Evolutionary conservation across 1,140 invertebrate genomes (phyloP).

Genomic region (Bombus waltoni): DNA sequence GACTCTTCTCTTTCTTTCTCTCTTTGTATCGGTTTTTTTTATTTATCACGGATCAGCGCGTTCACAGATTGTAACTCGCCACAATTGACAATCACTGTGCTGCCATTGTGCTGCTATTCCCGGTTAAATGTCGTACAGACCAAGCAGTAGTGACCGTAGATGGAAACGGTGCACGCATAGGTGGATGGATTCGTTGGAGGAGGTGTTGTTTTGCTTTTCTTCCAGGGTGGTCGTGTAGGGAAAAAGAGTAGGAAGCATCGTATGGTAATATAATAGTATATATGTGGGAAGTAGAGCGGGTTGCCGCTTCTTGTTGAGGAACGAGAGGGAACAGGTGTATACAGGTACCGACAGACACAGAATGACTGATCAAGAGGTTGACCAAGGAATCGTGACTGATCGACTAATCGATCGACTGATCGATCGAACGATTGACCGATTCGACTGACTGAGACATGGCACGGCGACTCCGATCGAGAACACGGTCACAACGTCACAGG

Average conservation of each 20-base stretch:
- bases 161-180: slow-evolving; percentile 16
- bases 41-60: neutral
- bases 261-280: neutral
- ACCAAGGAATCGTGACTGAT: slow-evolving; percentile 65
- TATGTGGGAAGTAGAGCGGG: slow-evolving; percentile 29
- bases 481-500: slow-evolving; percentile 83
- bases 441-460: slow-evolving; percentile 79
- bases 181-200: slow-evolving; percentile 57
- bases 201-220: neutral
- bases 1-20: slow-evolving; percentile 9
- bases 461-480: slow-evolving; percentile 82
- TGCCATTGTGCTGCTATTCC: slow-evolving; percentile 4
- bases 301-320: slow-evolving; percentile 34
- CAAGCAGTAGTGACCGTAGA: slow-evolving; percentile 14
- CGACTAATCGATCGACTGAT: slow-evolving; percentile 54
- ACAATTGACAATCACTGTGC: slow-evolving; percentile 36
- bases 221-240: slow-evolving; percentile 3
- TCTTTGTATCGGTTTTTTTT: neutral
- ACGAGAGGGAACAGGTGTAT: slow-evolving; percentile 58
- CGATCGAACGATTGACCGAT: slow-evolving; percentile 56
- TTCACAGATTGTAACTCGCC: slow-evolving; percentile 10
- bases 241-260: neutral
- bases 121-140: slow-evolving; percentile 14
- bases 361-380: slow-evolving; percentile 69
- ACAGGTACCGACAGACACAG: slow-evolving; percentile 73